A percentile compares a stretch with the other conserved stretches of the same genome.
Conservation (phyloP, 2,113 vertebrate species). For the Pomatostomus ruficeps region DNA sequence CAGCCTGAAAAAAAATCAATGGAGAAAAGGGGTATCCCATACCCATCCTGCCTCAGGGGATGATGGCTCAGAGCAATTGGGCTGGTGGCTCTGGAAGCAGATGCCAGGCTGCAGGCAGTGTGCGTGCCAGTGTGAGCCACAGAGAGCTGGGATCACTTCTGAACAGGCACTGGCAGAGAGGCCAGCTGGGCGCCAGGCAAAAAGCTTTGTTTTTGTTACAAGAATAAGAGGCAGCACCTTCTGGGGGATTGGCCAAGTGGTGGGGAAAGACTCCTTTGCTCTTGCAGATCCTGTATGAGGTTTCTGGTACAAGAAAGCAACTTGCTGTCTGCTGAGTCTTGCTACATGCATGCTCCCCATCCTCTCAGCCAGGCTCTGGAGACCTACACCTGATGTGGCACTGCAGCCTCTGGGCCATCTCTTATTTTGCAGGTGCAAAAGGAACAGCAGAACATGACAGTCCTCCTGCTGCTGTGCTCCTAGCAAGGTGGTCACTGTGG, state of each 20-base stretch:
- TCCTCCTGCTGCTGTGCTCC: neutral
- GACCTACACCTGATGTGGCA: neutral
- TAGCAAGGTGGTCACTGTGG: neutral
- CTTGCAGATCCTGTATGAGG: neutral
- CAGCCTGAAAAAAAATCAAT: neutral
- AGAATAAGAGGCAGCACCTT: neutral
- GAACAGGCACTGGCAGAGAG: neutral
- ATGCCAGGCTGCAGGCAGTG: neutral
- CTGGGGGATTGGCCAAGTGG: neutral
- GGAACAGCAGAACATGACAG: neutral
- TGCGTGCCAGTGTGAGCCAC: rapidly evolving
- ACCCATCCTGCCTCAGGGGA: neutral
- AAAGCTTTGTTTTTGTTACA: neutral
- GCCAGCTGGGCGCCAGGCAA: neutral
- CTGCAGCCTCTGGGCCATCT: neutral
- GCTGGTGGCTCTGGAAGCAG: neutral
- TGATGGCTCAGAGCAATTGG: neutral
- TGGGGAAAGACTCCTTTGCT: neutral
- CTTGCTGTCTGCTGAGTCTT: neutral
- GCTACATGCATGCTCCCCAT: neutral
- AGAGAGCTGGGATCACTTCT: neutral
- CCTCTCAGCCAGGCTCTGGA: neutral
- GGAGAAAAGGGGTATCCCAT: neutral
- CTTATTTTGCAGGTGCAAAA: neutral
- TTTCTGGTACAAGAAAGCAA: neutral